Evolutionary conservation across 2,797 vertebrate species (phyloP).

Genomic region (Poecilia gillii): DNA sequence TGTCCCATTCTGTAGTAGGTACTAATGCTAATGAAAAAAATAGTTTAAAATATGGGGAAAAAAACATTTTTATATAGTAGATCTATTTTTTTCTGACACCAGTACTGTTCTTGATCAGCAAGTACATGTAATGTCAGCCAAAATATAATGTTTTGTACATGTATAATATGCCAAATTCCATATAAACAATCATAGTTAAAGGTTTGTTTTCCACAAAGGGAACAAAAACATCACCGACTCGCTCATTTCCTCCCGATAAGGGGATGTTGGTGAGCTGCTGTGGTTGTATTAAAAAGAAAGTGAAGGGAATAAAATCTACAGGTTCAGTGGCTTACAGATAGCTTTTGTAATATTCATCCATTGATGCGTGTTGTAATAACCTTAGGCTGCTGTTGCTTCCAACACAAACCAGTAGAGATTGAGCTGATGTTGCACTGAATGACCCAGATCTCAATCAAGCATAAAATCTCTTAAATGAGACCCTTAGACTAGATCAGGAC

Average conservation of each 20-base stretch:
- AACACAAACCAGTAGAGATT: not conserved
- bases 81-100: too few species aligned
- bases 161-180: too few species aligned
- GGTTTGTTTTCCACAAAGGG: too few species aligned
- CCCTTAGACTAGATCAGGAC: not conserved
- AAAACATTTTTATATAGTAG: too few species aligned
- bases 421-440: not conserved
- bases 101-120: too few species aligned
- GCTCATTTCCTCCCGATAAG: not conserved
- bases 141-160: too few species aligned
- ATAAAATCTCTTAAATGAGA: slow-evolving; percentile 8
- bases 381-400: not conserved
- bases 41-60: too few species aligned
- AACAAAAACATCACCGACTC: not conserved
- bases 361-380: not conserved
- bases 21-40: too few species aligned
- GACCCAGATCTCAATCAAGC: not conserved
- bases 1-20: too few species aligned
- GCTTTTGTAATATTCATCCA: not conserved
- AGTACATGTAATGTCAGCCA: too few species aligned
- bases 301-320: not conserved
- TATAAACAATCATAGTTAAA: too few species aligned
- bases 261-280: not conserved
- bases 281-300: not conserved
- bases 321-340: not conserved